Evolutionary conservation across 2,113 vertebrate species (phyloP), one percentile per base, ranked within the genome.

Genomic region (Cryptotis parvus): DNA sequence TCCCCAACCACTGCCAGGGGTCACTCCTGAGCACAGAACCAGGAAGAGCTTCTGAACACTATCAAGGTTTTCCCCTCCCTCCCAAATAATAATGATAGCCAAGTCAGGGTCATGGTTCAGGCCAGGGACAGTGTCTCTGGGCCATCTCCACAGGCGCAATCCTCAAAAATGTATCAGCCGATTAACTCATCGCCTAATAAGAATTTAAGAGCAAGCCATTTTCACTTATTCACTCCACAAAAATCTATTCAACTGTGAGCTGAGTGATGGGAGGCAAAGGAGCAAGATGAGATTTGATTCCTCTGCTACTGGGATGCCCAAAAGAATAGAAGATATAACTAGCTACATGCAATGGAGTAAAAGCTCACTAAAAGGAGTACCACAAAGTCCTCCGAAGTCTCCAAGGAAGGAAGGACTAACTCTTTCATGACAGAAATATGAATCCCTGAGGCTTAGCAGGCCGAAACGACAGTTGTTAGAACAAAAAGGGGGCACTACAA

Each of bases 361-460:
- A 83, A 85, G 49, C 70, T 58, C 66, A n/a, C n/a, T 35, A 58
- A 91, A 24, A 41, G 65, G 70, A 39, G 26, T 41, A 37, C 29
- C 29, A 20, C 41, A 12, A 70, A 90, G 87, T 61, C 29, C 49
- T 66, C 66, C 18, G 73, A 70, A 84, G 27, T 76, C 37, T 41
- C 80, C 58, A 27, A 91, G 84, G 76, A 92, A 90, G 83, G 79
- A 86, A 66, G 27, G 41, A 75, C 80, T 89, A 75, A 87, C 20
- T 78, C 61, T 49, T 58, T 24, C n/a, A 37, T 55, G 81, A 86
- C n/a, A 79, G 90, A 85, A 72, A 35, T 6, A 37, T 3, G 68
- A 79, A 91, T 37, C 90, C 70, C 29, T 35, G 58, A 83, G 85
- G 79, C 41, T 77, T 69, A 91, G 33, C 55, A 83, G 49, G 80